Base-by-base conservation (phyloP, 1,140 invertebrate genomes). In the Armadillidium nasatum region DNA sequence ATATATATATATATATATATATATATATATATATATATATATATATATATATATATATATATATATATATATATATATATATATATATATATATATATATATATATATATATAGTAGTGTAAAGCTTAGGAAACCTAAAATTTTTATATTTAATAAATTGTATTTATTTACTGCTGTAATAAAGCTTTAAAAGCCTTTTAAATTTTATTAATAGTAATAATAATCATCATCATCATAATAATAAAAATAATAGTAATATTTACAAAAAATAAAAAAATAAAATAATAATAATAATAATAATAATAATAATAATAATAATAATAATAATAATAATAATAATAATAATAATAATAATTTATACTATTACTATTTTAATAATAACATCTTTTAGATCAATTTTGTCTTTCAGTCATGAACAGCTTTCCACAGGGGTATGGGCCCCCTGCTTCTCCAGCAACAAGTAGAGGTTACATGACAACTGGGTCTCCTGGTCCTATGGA, bases 341-440 rank as follows among this genome's bases (percentile, higher is more conserved):
- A 60, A 60, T 60, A 60, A 60, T 60, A 60, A 60, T 60, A 60
- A 60, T 60, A 60, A 60, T 60, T 50, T 50, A 50, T 50, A 15
- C 15, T 50, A 10, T 50, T 50, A 15, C n/a, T n/a, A n/a, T 33
- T 15, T 10, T n/a, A n/a, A n/a, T n/a, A n/a, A n/a, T n/a, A n/a
- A n/a, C n/a, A n/a, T n/a, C n/a, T 60, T 33, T 33, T 33, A 33
- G 33, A 33, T 33, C 33, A 54, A 23, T 9, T 71, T 50, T 44
- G 74, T 72, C 72, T 77, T 79, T 73, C 90, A 94, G 93, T 96
- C 87, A 94, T 96, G 91, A 96, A 95, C 88, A 96, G 95, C 88
- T 95, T 96, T 87, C 93, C 79, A 15, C 79, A 80, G 68, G 90
- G 90, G 68, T 92, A 91, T 82, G 93, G 90, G 81, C 89, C 89